These are phyloP conservation scores for Dichetophora obliterata DNA, from an alignment of 2,888 invertebrate species.

Conservation along the genomic window DNA sequence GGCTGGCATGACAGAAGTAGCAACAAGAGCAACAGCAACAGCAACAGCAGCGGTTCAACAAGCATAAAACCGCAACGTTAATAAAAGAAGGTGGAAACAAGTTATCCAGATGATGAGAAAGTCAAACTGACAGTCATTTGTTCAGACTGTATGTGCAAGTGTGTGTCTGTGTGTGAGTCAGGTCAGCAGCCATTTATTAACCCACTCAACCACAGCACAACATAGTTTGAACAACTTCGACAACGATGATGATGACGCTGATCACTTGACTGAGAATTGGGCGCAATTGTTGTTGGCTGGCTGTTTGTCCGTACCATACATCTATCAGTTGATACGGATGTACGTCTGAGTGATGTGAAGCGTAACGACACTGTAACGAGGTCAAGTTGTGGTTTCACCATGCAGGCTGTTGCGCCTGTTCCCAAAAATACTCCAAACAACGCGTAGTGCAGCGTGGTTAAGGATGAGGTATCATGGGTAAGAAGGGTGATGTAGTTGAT, in stretches of 20 bases:
- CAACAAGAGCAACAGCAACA: neutral
- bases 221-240: neutral
- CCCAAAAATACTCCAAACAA: neutral
- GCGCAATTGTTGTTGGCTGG: neutral
- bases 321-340: neutral
- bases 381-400: conserved; percentile 20
- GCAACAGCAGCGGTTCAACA: neutral
- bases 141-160: neutral
- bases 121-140: neutral
- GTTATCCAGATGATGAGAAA: neutral
- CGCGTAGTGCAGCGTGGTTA: too few relatives aligned
- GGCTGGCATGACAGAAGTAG: neutral
- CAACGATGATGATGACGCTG: neutral
- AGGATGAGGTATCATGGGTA: too few relatives aligned
- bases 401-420: conserved; percentile 1
- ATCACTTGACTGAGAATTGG: neutral
- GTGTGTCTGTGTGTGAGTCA: neutral
- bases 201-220: conserved; percentile 27
- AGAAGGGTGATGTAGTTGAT: too few relatives aligned
- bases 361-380: neutral
- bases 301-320: neutral
- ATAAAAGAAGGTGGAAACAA: conserved; percentile 4
- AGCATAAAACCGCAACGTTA: conserved; percentile 9
- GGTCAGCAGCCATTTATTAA: conserved; percentile 18
- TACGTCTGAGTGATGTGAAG: neutral